Evolutionary conservation across 2,797 vertebrate genomes (phyloP).

Genomic region (Eulemur coronatus): DNA sequence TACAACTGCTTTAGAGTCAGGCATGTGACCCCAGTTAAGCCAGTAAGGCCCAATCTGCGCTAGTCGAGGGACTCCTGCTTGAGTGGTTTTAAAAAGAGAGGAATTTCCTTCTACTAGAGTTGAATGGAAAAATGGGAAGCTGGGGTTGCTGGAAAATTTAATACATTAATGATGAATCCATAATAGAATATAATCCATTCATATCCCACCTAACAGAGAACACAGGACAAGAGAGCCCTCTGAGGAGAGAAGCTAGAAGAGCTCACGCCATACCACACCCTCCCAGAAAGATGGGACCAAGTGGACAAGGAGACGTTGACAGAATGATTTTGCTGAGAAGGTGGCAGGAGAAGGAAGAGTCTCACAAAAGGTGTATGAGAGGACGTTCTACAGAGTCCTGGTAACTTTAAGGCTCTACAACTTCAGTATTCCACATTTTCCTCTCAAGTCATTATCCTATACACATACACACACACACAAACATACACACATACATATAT

Average conservation of each 20-base stretch:
- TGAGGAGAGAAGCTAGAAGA: background rate
- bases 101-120: background rate
- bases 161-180: background rate
- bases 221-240: background rate
- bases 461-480: background rate
- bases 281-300: background rate
- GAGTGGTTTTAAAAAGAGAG: background rate
- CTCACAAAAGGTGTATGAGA: background rate
- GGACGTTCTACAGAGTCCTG: background rate
- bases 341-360: background rate
- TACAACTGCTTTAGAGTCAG: background rate
- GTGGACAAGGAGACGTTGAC: background rate
- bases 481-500: background rate
- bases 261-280: background rate
- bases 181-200: background rate
- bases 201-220: background rate
- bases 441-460: background rate
- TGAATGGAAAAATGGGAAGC: background rate
- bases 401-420: background rate
- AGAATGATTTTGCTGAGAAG: background rate
- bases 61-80: background rate
- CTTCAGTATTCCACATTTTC: background rate
- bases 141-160: background rate
- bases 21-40: background rate
- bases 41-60: background rate